A percentile compares a stretch with the other conserved stretches of the same genome.
Evolutionary conservation across 1,140 invertebrate genomes (phyloP).

Genomic region (Antheraea mylitta): DNA sequence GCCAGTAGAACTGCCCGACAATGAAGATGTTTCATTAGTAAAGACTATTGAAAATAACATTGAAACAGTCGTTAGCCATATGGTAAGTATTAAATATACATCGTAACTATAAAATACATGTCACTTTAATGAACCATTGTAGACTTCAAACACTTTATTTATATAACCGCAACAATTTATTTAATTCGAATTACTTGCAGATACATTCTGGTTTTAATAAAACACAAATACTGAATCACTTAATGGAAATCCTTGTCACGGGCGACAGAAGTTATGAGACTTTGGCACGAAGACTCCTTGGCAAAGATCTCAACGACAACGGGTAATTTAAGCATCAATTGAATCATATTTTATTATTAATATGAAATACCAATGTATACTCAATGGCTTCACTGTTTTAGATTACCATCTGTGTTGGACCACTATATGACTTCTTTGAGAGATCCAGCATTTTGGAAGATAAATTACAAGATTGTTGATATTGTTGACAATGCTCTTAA

Average conservation of each 20-base stretch:
- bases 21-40: conserved; percentile 40
- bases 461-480: conserved; percentile 81
- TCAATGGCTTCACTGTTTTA: conserved; percentile 40
- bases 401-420: conserved; percentile 48
- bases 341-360: conserved; percentile 21
- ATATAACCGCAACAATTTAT: conserved; percentile 16
- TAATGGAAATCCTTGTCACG: conserved; percentile 59
- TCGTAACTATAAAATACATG: neutral
- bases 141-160: neutral
- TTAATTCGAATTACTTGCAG: conserved; percentile 51
- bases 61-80: conserved; percentile 41
- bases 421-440: conserved; percentile 80
- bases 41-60: conserved; percentile 61
- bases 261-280: conserved; percentile 56
- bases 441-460: conserved; percentile 83
- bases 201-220: conserved; percentile 56
- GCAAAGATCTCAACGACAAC: conserved; percentile 27
- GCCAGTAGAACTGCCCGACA: conserved; percentile 12
- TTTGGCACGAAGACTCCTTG: conserved; percentile 40
- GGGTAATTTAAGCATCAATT: conserved; percentile 36
- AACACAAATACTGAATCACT: conserved; percentile 56
- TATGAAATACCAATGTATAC: conserved; percentile 8
- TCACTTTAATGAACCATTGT: neutral
- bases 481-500: conserved; percentile 80
- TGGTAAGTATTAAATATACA: conserved; percentile 44